Percentiles rank a stretch among this genome's conserved stretches.
Conservation (phyloP, 1,140 invertebrate genomes). For the Heterodera carotae region DNA sequence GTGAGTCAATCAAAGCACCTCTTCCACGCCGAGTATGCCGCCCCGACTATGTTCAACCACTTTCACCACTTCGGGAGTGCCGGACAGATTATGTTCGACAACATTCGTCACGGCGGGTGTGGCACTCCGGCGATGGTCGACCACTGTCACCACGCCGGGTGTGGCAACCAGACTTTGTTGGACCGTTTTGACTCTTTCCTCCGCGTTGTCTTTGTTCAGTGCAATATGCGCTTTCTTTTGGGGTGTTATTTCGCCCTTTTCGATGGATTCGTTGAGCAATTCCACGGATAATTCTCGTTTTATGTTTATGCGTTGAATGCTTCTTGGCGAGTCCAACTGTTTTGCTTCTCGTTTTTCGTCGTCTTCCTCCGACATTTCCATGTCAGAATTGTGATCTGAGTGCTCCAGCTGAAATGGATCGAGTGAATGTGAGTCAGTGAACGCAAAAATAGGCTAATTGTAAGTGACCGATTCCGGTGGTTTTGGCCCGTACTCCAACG, state of each 20-base stretch:
- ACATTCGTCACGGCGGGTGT: neutral
- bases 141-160: no score
- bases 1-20: constrained; percentile 17
- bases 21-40: constrained; percentile 11
- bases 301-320: neutral
- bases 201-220: no score
- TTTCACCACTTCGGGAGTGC: neutral
- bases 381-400: constrained; percentile 6
- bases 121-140: neutral
- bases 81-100: neutral
- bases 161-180: neutral
- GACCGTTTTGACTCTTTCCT: neutral
- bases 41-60: neutral
- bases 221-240: neutral
- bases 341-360: neutral
- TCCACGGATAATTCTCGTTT: neutral
- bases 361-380: constrained; percentile 29
- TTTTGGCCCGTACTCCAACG: constrained; percentile 22
- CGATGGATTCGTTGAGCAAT: neutral
- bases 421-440: neutral
- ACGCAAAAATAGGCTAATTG: neutral
- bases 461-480: constrained; percentile 16
- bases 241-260: neutral
- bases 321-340: neutral
- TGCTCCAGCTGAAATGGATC: neutral